Base-by-base conservation (phyloP, 1,140 invertebrate species). In the Bombus waltoni region DNA sequence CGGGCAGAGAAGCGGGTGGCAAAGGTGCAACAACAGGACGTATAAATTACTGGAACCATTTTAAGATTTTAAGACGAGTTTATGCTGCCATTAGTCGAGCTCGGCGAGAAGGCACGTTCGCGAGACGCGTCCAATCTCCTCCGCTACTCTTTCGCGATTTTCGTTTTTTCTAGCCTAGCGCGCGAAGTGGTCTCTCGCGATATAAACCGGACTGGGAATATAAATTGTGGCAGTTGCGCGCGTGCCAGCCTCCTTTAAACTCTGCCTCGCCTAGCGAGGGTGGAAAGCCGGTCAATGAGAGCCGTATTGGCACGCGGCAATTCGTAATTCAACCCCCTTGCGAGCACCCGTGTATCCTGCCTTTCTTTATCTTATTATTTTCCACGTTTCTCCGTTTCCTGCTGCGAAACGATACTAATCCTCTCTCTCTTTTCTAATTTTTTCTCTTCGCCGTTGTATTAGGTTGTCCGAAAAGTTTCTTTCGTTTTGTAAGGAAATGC, bases 11-110 rank as follows among this genome's bases (percentile, higher is more conserved):
- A 32, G 32, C 32, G 32, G 66, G 68, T 53, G 65, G 79, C 62
- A 74, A 88, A 89, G 88, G 89, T 92, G 89, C 81, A 90, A 91
- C 83, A 86, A 81, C 91, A 88, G 92, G 90, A 91, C 89, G 90
- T 88, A 92, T 92, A 93, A 93, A 93, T 93, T 93, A 87, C 91
- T 85, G 72, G 53, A 85, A 89, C 91, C 92, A 92, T 93, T 93
- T 93, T 87, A 92, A 92, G 92, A 92, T 93, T 88, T 93, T 90
- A 92, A 92, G 88, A 87, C 85, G 89, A 92, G 90, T 93, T 93
- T 93, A 92, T 90, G 90, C 89, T 35, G 91, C 87, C 90, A 88
- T 92, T 92, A 86, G 79, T 87, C 62, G 84, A 73, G 59, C 81
- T 38, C 66, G 76, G 28, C 72, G 72, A 82, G 82, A 81, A 80